phyloP scores from a whole-genome alignment of 2,113 vertebrate species.

The Anthoscopus minutus region DNA sequence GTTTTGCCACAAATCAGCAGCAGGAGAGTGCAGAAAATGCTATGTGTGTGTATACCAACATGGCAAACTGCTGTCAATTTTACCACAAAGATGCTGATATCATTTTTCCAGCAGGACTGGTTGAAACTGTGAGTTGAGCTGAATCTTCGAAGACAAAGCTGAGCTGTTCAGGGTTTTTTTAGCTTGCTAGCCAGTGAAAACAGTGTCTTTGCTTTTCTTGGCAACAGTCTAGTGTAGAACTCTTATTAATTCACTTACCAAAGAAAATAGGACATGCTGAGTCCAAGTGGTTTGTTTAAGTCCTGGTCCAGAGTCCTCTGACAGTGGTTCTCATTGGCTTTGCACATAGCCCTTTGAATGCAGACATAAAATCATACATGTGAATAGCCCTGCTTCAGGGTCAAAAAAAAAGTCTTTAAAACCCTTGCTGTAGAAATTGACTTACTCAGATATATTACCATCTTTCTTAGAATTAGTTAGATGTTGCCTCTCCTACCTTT shows the following conservation, averaged over 20 bases:
- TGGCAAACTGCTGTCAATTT: background rate
- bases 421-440: background rate
- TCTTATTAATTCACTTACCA: conserved; percentile 18
- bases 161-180: background rate
- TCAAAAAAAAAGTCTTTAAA: background rate
- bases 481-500: background rate
- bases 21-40: background rate
- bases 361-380: background rate
- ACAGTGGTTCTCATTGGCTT: background rate
- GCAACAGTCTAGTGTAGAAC: background rate
- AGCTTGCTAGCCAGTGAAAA: background rate
- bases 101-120: background rate
- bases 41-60: background rate
- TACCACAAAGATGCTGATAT: background rate
- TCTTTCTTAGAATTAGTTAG: background rate
- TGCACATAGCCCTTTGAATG: background rate
- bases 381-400: background rate
- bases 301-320: background rate
- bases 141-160: background rate
- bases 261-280: background rate
- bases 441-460: background rate
- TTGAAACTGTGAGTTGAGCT: background rate
- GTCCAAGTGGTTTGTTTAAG: background rate
- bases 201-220: background rate
- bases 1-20: background rate